Conservation (phyloP, 2,113 vertebrate species). For the Misgurnus mizolepis region DNA sequence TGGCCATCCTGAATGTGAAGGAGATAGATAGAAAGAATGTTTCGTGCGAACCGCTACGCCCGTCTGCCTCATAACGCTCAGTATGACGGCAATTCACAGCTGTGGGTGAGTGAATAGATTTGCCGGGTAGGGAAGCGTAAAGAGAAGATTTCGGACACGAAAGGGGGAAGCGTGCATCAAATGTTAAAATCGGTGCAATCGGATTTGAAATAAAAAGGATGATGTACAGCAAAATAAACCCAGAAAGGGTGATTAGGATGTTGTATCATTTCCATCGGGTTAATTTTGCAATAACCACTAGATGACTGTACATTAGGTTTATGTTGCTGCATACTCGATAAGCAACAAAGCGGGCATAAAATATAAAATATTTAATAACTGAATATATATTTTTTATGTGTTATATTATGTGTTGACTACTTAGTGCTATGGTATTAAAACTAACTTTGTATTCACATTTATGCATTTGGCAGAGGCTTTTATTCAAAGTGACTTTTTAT, state of each 20-base stretch:
- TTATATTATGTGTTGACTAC: background rate
- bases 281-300: background rate
- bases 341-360: background rate
- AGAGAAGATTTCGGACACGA: slow-evolving; percentile 16
- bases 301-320: background rate
- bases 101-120: slow-evolving; percentile 38
- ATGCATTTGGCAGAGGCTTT: too few relatives aligned
- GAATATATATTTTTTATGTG: background rate
- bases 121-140: slow-evolving; percentile 20
- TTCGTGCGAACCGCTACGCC: slow-evolving; percentile 16
- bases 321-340: background rate
- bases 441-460: too few relatives aligned
- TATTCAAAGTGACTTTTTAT: too few relatives aligned
- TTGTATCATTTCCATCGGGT: background rate
- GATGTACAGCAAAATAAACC: background rate
- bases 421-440: too few relatives aligned
- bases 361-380: background rate
- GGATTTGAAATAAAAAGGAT: slow-evolving; percentile 15
- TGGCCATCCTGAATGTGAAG: background rate
- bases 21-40: slow-evolving; percentile 19
- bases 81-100: slow-evolving; percentile 24
- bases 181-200: slow-evolving; percentile 13
- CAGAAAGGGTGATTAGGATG: background rate
- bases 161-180: background rate
- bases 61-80: slow-evolving; percentile 26